Conservation (phyloP, 2,797 vertebrate genomes). For the Ataeniobius toweri region DNA sequence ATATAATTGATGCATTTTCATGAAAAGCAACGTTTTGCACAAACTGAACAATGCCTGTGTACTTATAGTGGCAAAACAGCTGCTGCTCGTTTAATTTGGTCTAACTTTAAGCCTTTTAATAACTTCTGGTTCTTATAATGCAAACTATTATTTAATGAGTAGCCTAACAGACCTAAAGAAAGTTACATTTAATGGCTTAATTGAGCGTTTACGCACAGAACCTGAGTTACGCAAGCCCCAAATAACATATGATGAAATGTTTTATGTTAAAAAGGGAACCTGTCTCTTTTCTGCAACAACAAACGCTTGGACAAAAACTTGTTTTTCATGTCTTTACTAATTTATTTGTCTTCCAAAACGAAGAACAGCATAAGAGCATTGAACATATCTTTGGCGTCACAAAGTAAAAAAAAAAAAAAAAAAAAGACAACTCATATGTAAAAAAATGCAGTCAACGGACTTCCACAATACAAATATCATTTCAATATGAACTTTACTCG, state of each 20-base stretch:
- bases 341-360: constrained; percentile 92
- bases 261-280: neutral
- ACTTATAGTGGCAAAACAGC: neutral
- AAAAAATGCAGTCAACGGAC: constrained; percentile 88
- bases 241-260: neutral
- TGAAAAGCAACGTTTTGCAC: neutral
- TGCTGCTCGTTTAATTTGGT: neutral
- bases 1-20: neutral
- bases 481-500: constrained; percentile 98
- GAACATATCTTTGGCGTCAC: constrained; percentile 96
- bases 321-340: constrained; percentile 74
- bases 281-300: constrained; percentile 21
- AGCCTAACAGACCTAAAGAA: neutral
- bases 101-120: neutral
- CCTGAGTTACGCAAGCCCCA: neutral
- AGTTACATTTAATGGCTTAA: neutral
- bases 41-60: neutral
- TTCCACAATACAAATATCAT: constrained; percentile 94
- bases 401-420: constrained; percentile 84
- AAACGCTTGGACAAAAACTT: constrained; percentile 16
- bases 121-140: neutral
- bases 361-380: constrained; percentile 87
- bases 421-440: constrained; percentile 83
- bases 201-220: neutral
- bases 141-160: neutral